Evolutionary conservation across 2,888 invertebrate genomes (phyloP), one percentile per base, ranked within the genome.

Genomic region (Meteorus colon): DNA sequence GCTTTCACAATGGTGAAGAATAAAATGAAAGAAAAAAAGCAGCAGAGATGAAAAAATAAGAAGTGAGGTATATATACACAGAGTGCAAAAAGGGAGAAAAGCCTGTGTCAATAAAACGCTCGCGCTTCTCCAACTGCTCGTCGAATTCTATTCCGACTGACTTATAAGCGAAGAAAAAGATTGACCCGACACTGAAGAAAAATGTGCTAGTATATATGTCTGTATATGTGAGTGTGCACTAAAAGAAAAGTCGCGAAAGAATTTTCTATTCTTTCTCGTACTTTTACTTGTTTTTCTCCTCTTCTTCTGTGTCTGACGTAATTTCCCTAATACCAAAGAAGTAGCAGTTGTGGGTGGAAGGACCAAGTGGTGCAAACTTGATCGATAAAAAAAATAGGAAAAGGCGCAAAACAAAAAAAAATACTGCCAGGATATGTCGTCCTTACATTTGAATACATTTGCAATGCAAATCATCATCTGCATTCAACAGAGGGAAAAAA

Each of bases 161-260:
- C 55, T 55, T 55, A 55, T 55, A 19, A 55, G 55, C 55, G n/a
- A 55, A 24, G 55, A 55, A n/a, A 41, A 41, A 55, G 55, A 55
- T 55, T 55, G 55, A 55, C 55, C 55, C 55, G 55, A 55, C 19
- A 55, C 55, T 55, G 55, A 55, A 55, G 55, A 55, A 55, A 55
- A 55, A 55, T 55, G 55, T 55, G 55, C 41, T 5, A 41, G 41
- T 41, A 41, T 34, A 8, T 34, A 34, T 12, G 41, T 41, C 8
- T 41, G 12, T 41, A 12, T 12, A 10, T 41, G 41, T 41, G 41
- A 12, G 41, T 55, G 55, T 55, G 55, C 19, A 55, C 55, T 55
- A n/a, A 55, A 19, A 55, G 55, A 55, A 55, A 55, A 55, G 55
- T 55, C 55, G 55, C n/a, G 24, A 19, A 55, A 55, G 8, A 55